phyloP scores from a whole-genome alignment of 64 coral and sea anemone genomes.

The Porites lutea region DNA sequence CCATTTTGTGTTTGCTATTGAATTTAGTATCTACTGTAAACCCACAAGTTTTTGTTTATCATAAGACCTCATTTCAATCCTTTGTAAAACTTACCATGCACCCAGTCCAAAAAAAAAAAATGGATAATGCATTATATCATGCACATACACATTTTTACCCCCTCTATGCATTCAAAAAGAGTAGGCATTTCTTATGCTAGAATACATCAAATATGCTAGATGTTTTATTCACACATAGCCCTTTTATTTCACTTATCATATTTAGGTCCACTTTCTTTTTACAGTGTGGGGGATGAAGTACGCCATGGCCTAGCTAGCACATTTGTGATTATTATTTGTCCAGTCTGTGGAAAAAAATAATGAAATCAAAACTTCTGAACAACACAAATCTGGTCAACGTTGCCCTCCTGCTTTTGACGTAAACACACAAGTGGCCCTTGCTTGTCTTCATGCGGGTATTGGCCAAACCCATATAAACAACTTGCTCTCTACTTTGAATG shows the following conservation, averaged over 20 bases:
- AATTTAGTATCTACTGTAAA: neutral
- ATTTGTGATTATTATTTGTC: constrained; percentile 50
- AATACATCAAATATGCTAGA: neutral
- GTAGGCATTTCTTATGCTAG: too few relatives aligned
- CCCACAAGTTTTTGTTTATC: neutral
- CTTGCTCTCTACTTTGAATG: constrained; percentile 64
- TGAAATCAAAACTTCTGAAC: constrained; percentile 42
- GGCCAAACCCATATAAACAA: constrained; percentile 51
- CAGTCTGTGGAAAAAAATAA: constrained; percentile 49
- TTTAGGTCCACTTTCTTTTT: too few relatives aligned
- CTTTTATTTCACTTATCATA: constrained; percentile 5
- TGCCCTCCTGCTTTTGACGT: constrained; percentile 62
- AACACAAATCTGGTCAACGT: constrained; percentile 64
- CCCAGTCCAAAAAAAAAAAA: neutral
- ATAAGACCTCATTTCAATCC: neutral
- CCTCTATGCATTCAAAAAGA: neutral
- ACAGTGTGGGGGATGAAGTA: too few relatives aligned
- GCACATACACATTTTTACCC: too few relatives aligned
- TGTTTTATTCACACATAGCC: neutral
- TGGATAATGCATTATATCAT: neutral
- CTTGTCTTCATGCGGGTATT: constrained; percentile 66
- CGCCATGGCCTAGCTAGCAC: constrained; percentile 16
- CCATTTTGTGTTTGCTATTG: neutral
- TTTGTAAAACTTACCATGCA: neutral
- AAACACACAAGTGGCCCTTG: constrained; percentile 66